Base-by-base conservation (phyloP, 2,113 vertebrate genomes). In the Scomber scombrus region DNA sequence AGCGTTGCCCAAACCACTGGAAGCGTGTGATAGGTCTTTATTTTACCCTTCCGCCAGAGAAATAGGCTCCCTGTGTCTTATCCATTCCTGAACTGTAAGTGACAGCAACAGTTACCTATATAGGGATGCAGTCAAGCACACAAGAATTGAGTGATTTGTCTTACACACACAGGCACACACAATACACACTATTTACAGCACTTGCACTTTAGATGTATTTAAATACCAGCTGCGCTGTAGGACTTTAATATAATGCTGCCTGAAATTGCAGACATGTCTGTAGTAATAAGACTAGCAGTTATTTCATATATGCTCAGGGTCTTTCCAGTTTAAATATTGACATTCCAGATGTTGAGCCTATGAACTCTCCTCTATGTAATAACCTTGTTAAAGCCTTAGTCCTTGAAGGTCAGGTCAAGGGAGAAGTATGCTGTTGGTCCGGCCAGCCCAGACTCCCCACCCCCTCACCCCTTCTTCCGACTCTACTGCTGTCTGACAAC, bases 401-500 rank as follows among this genome's bases (percentile, higher is more conserved):
- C 82, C 89, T 90, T 85, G 75, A 93, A 94, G 93, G 92, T 92
- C 92, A 91, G 86, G 80, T 93, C 86, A 89, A 82, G 89, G 87
- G 91, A 90, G 92, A 82, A 80, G 89, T 85, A 68, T 80, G 90
- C 80, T 83, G 88, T 89, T 84, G 90, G 87, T 87, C 83, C 80
- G 72, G 89, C 86, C 85, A 80, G 88, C 77, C 83, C 63, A 55
- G 69, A 52, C 82, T 70, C 75, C 78, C 75, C 47, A 43, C 23
- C 49, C 54, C 56, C 65, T 21, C 21, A 47, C 71, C 61, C 58
- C 65, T 21, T 84, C 92, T 79, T 85, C 87, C 75, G 80, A 91
- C 86, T 93, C 92, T 92, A 89, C 94, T 93, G 93, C 92, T 95
- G 94, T 95, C 93, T 95, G 94, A 93, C 92, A 94, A 93, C 87